A percentile compares a stretch with the other conserved stretches of the same genome.
Conservation (phyloP, 2,888 invertebrate species). For the Xylota segnis region DNA sequence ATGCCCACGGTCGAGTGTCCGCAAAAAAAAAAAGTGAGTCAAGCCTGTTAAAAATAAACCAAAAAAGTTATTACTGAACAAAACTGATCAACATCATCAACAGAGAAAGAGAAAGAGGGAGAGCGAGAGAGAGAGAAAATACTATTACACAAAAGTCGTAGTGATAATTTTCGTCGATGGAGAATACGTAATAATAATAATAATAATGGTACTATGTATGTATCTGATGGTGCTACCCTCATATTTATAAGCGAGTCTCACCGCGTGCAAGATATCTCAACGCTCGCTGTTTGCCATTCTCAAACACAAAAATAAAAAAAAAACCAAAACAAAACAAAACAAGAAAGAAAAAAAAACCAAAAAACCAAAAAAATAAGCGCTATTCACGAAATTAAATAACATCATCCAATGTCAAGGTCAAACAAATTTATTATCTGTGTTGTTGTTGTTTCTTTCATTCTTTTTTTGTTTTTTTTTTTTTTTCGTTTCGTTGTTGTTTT, state of each 20-base stretch:
- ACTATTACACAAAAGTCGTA: slow-evolving; percentile 48
- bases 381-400: slow-evolving; percentile 76
- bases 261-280: slow-evolving; percentile 56
- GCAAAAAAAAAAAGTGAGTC: slow-evolving; percentile 53
- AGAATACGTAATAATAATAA: slow-evolving; percentile 52
- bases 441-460: slow-evolving; percentile 30
- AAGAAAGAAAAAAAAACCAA: slow-evolving; percentile 48
- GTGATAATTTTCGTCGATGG: slow-evolving; percentile 33
- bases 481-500: slow-evolving; percentile 34
- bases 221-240: slow-evolving; percentile 26
- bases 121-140: slow-evolving; percentile 15
- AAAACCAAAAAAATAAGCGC: slow-evolving; percentile 59
- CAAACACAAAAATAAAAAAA: slow-evolving; percentile 21
- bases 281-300: slow-evolving; percentile 46
- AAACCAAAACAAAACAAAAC: slow-evolving; percentile 46
- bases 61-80: slow-evolving; percentile 19
- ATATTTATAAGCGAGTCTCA: slow-evolving; percentile 43
- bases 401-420: slow-evolving; percentile 77
- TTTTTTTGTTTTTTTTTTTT: slow-evolving; percentile 25
- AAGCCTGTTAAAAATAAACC: slow-evolving; percentile 30
- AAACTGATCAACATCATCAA: slow-evolving; percentile 38
- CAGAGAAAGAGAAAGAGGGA: not conserved
- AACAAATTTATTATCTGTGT: slow-evolving; percentile 74
- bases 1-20: slow-evolving; percentile 29
- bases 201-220: slow-evolving; percentile 45